Base-by-base conservation (phyloP, 2,888 invertebrate genomes). In the Eugnorisma glareosa region DNA sequence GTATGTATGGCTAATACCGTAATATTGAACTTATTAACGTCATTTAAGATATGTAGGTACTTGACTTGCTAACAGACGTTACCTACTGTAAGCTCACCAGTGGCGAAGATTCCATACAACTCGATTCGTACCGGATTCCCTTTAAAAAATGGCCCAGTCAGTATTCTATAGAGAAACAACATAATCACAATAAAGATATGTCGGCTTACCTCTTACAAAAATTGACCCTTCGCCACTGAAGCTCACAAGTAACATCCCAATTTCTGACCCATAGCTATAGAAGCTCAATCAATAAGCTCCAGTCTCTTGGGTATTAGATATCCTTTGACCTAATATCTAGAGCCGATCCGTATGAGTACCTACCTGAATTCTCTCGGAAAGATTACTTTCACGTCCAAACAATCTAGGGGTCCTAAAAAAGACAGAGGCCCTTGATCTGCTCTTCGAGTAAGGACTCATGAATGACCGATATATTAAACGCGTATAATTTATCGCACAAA, bases 291-390 rank as follows among this genome's bases (percentile, higher is more conserved):
- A n/a, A 68, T 68, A 35, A 51, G 6, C 4, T 24, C 21, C 6
- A n/a, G 43, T 45, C 45, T n/a, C 45, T 51, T 43, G 68, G 11
- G 40, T 64, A 40, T 40, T 64, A 61, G 15, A 63, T 70, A 48
- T 73, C 57, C 59, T 73, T 79, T 79, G 67, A 63, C 37, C 43
- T 67, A 66, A 28, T 51, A 78, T 18, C 24, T 35, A 77, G 40
- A 15, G 2, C 24, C 67, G 15, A 45, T 43, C 45, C 15, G 35
- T 5, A 35, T 45, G 11, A 40, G 24, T 40, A 43, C 18, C n/a
- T n/a, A 43, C 31, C n/a, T n/a, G n/a, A n/a, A 37, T 63, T n/a
- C 13, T 24, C 7, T 66, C 28, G 11, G 28, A 43, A 79, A 63
- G 10, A 37, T 79, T 48, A 67, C 1, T 45, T 28, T 10, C 24